Base-by-base conservation (phyloP, 2,888 invertebrate genomes). In the Meliscaeva auricollis region DNA sequence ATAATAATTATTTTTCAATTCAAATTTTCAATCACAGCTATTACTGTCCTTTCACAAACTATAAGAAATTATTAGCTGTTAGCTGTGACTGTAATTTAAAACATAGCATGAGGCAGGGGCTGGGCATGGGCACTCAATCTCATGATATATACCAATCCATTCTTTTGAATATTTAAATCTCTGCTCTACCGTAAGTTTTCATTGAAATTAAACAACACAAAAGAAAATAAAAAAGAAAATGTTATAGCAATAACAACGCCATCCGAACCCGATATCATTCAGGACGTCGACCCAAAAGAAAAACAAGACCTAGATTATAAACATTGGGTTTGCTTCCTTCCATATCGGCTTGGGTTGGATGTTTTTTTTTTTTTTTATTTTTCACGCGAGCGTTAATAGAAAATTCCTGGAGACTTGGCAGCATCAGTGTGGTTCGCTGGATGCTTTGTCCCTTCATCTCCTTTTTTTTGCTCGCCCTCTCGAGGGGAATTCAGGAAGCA, bases 241-340 rank as follows among this genome's bases (percentile, higher is more conserved):
- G n/a, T 11, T n/a, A n/a, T n/a, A 11, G n/a, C 62, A 62, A 62
- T 62, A 54, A 78, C 35, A 48, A 20, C 20, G 48, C 26, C 20
- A 32, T 9, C 13, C 11, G n/a, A 7, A 54, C 20, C 44, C 83
- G 69, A 83, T 83, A 74, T 17, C 50, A 78, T 78, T 64, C 52
- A 84, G 84, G 84, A 84, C 79, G 41, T 75, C 79, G 84, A 84
- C 84, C 84, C 66, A 79, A 79, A 26, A 79, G 70, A 70, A 78
- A 79, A 79, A 72, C 84, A 84, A 72, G 84, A 79, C 84, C 78
- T 66, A 84, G 75, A 79, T 84, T 84, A 84, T 66, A 64, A 64
- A 35, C 30, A 62, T 74, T 20, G 38, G 72, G 74, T 30, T 64
- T 82, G 69, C 74, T 75, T 58, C 30, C 44, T 56, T 83, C 60